These are phyloP conservation scores for Myxocyprinus asiaticus DNA, from an alignment of 2,113 vertebrate genomes.

Conservation along the genomic window DNA sequence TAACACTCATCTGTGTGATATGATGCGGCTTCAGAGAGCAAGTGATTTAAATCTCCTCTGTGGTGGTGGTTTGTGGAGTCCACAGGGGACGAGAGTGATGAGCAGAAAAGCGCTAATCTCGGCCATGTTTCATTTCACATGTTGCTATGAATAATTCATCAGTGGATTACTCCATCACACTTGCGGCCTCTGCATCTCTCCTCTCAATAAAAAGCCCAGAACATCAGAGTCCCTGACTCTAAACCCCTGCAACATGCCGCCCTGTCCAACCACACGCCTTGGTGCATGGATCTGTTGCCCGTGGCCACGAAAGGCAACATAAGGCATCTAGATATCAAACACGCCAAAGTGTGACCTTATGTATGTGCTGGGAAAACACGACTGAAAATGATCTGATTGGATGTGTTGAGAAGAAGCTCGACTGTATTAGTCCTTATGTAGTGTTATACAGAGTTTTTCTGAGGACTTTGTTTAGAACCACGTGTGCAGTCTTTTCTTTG, in stretches of 20 bases:
- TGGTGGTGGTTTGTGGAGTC: slow-evolving; percentile 32
- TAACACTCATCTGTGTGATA: slow-evolving; percentile 29
- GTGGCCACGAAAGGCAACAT: slow-evolving; percentile 11
- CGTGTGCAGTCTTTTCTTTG: no score
- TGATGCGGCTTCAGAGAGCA: slow-evolving; percentile 26
- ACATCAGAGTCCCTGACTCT: slow-evolving; percentile 37
- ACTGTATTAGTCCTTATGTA: neutral
- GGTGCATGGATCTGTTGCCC: neutral
- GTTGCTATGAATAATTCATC: slow-evolving; percentile 57
- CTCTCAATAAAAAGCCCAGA: slow-evolving; percentile 49
- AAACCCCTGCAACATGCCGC: slow-evolving; percentile 20
- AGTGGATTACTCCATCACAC: slow-evolving; percentile 52
- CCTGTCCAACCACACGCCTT: neutral
- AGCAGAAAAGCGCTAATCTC: slow-evolving; percentile 52
- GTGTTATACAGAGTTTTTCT: no score
- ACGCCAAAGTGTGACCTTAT: neutral
- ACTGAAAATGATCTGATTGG: slow-evolving; percentile 7
- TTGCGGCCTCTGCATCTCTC: slow-evolving; percentile 45
- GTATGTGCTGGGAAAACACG: neutral
- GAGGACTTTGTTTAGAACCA: no score
- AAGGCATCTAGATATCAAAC: neutral
- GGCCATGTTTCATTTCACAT: slow-evolving; percentile 58
- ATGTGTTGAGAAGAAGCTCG: neutral
- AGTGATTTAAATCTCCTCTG: slow-evolving; percentile 36
- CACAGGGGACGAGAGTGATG: slow-evolving; percentile 40